Base-by-base conservation (phyloP, 2,888 invertebrate species). In the Thymelicus lineola region DNA sequence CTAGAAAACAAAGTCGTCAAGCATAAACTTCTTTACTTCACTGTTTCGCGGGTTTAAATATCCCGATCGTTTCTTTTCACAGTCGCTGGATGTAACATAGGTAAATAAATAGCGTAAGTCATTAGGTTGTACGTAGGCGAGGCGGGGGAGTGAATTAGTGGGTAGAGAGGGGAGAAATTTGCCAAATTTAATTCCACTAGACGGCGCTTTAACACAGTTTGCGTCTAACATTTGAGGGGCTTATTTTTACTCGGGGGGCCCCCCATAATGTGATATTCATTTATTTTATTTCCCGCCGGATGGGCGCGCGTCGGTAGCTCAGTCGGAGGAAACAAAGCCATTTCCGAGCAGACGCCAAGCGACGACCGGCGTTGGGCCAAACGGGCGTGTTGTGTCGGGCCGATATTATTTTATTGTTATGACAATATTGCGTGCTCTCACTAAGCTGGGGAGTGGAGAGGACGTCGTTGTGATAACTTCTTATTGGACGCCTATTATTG, bases 261-360 rank as follows among this genome's bases (percentile, higher is more conserved):
- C 81, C 79, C 74, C 81, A 82, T 86, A 83, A 87, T 86, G 85
- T 83, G 86, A 87, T 88, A 87, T 91, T 87, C 85, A 86, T 89
- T 91, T 86, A 86, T 86, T 89, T 87, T 85, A 87, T 90, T 89
- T 88, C 86, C 86, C 87, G 80, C 77, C 85, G 87, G 87, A 89
- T 82, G 84, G 77, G 78, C 79, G 80, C 80, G 78, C 81, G 80
- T 79, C 80, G 82, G 83, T 81, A 78, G 80, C 81, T 78, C 77
- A 79, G 79, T 76, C 76, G 75, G 80, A 86, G 90, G 88, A 90
- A 90, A 90, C 91, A 91, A 90, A 90, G 88, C 86, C 85, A 89
- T 91, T 90, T 91, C 91, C 91, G 84, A 77, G 80, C 80, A 81
- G 82, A 69, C 65, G 70, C 17, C 70, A 53, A 53, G 64, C 70